Evolutionary conservation across 2,113 vertebrate species (phyloP).

Genomic region (Herpetotheres cachinnans): DNA sequence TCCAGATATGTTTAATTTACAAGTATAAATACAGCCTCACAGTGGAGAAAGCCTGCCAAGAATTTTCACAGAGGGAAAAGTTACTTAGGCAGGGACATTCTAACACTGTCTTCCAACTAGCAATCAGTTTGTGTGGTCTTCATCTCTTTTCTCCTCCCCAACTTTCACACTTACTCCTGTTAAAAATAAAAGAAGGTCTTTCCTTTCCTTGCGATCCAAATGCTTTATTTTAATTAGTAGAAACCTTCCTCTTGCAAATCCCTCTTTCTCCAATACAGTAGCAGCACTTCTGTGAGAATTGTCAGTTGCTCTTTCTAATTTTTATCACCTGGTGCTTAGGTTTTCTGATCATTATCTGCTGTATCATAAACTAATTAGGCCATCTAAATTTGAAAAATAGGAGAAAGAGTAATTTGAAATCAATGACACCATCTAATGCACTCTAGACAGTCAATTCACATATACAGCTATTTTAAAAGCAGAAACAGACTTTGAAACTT

Average conservation of each 20-base stretch:
- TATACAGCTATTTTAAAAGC: neutral
- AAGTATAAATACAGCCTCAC: slow-evolving; percentile 14
- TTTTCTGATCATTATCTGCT: neutral
- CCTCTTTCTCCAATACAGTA: neutral
- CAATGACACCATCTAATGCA: neutral
- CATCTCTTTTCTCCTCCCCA: neutral
- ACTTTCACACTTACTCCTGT: neutral
- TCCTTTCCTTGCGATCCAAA: neutral
- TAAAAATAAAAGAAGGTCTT: neutral
- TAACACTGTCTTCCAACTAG: neutral
- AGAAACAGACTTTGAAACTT: neutral
- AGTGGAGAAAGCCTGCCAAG: neutral
- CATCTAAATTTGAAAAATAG: neutral
- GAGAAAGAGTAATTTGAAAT: neutral
- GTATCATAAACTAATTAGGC: neutral
- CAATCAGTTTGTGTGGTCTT: neutral
- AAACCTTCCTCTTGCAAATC: neutral
- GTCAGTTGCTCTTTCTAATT: neutral
- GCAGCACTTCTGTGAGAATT: neutral
- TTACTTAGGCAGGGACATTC: neutral
- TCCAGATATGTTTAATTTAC: slow-evolving; percentile 26
- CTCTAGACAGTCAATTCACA: neutral
- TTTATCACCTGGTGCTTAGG: neutral
- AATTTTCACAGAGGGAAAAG: neutral
- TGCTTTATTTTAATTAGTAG: neutral